Percentiles rank a stretch among this genome's conserved stretches.
Evolutionary conservation across 2,797 vertebrate species (phyloP).

Genomic region (Gouania willdenowi): DNA sequence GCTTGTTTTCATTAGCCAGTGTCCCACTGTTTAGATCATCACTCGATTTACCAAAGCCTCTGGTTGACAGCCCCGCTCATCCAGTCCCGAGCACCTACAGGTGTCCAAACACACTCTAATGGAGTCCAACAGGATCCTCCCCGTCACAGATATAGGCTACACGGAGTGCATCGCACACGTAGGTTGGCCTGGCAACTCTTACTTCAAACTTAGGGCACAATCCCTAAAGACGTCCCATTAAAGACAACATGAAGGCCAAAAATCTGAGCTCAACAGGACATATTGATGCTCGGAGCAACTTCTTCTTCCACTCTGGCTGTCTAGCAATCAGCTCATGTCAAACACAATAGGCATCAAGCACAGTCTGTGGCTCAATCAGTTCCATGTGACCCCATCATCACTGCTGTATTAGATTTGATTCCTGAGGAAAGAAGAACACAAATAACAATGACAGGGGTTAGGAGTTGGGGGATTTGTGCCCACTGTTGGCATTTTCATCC

Average conservation of each 20-base stretch:
- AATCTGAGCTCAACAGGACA: slow-evolving; percentile 37
- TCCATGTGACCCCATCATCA: slow-evolving; percentile 32
- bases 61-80: slow-evolving; percentile 68
- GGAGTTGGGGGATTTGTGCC: slow-evolving; percentile 10
- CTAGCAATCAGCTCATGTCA: slow-evolving; percentile 62
- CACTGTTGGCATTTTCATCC: not conserved
- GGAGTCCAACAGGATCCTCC: slow-evolving; percentile 55
- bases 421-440: slow-evolving; percentile 13
- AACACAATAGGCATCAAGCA: slow-evolving; percentile 59
- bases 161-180: slow-evolving; percentile 22
- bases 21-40: slow-evolving; percentile 80
- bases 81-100: slow-evolving; percentile 63
- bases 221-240: slow-evolving; percentile 4
- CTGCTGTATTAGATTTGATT: slow-evolving; percentile 14
- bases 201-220: not conserved
- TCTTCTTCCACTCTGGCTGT: slow-evolving; percentile 32
- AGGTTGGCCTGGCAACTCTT: slow-evolving; percentile 17
- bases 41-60: slow-evolving; percentile 74
- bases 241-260: slow-evolving; percentile 24
- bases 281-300: slow-evolving; percentile 33
- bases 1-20: slow-evolving; percentile 78
- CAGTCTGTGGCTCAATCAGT: slow-evolving; percentile 30
- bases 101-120: slow-evolving; percentile 81
- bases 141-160: slow-evolving; percentile 24
- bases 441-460: slow-evolving; percentile 4